Evolutionary conservation across 2,888 invertebrate species (phyloP).

Genomic region (Hydroisotoma schaefferi): DNA sequence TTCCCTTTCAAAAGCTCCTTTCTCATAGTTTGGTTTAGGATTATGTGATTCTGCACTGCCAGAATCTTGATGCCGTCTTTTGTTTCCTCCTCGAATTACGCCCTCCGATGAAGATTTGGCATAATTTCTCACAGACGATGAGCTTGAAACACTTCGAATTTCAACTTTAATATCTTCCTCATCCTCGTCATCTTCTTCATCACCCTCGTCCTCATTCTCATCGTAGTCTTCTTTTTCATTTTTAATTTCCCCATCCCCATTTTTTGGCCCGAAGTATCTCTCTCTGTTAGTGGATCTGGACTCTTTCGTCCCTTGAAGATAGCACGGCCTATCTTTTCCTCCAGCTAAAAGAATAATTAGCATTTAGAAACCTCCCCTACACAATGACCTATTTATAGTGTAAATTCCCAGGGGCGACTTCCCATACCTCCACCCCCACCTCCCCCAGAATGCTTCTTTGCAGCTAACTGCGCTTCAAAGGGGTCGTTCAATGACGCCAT

Average conservation of each 20-base stretch:
- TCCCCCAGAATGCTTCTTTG: constrained; percentile 40
- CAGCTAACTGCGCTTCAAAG: constrained; percentile 55
- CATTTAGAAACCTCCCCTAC: too few species aligned
- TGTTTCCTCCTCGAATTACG: background rate
- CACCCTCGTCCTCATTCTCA: constrained; percentile 14
- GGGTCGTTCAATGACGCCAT: constrained; percentile 56
- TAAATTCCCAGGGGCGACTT: constrained; percentile 49
- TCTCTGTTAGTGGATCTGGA: too few species aligned
- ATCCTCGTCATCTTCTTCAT: constrained; percentile 12
- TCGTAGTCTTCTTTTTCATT: too few species aligned
- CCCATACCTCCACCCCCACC: constrained; percentile 35
- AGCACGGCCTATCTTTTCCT: constrained; percentile 76
- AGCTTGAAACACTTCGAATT: constrained; percentile 11
- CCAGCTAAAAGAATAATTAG: constrained; percentile 53
- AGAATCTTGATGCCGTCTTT: background rate
- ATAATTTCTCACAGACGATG: background rate
- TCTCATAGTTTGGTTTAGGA: background rate
- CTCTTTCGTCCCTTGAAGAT: constrained; percentile 81
- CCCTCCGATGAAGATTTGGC: background rate
- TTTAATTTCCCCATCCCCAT: too few species aligned
- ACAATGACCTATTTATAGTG: background rate
- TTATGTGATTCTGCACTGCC: background rate
- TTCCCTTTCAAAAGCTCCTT: constrained; percentile 31
- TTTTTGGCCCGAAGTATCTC: too few species aligned
- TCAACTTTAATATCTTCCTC: constrained; percentile 16